Evolutionary conservation across 2,113 vertebrate species (phyloP).

Genomic region (Glaucidium brasilianum): DNA sequence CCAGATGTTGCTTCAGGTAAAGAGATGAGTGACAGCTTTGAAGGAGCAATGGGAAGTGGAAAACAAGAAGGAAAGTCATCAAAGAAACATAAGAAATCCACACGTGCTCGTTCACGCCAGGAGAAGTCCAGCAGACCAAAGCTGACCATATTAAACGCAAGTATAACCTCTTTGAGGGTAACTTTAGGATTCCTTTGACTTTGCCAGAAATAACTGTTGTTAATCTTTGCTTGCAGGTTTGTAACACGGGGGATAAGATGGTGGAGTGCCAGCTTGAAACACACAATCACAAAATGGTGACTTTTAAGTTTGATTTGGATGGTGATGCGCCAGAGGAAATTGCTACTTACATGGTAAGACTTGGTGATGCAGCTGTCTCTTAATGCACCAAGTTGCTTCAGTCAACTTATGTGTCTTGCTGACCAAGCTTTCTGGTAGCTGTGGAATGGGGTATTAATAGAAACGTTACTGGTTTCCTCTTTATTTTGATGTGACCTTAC

Average conservation of each 20-base stretch:
- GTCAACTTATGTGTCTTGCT: not conserved
- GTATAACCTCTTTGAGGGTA: not conserved
- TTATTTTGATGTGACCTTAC: not conserved
- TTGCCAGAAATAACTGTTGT: not conserved
- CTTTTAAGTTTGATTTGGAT: conserved; percentile 98
- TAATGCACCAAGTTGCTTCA: not conserved
- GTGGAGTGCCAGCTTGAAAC: conserved; percentile 98
- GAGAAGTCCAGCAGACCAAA: conserved; percentile 92
- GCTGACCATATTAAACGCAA: conserved; percentile 92
- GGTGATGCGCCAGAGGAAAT: conserved; percentile 96
- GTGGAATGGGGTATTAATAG: not conserved
- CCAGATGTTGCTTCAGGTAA: conserved; percentile 88
- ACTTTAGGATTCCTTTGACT: not conserved
- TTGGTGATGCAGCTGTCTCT: not conserved
- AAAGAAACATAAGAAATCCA: conserved; percentile 91
- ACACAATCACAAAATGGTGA: conserved; percentile 99
- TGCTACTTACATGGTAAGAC: conserved; percentile 92
- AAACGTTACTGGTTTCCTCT: not conserved
- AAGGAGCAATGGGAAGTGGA: conserved; percentile 79
- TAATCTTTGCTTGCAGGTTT: conserved; percentile 77
- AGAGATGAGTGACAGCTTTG: conserved; percentile 92
- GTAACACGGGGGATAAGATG: conserved; percentile 97
- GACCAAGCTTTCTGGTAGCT: not conserved
- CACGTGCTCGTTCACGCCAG: conserved; percentile 89
- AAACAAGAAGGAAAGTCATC: conserved; percentile 86